Base-by-base conservation (phyloP, 2,113 vertebrate species). In the Dryoscopus gambensis region DNA sequence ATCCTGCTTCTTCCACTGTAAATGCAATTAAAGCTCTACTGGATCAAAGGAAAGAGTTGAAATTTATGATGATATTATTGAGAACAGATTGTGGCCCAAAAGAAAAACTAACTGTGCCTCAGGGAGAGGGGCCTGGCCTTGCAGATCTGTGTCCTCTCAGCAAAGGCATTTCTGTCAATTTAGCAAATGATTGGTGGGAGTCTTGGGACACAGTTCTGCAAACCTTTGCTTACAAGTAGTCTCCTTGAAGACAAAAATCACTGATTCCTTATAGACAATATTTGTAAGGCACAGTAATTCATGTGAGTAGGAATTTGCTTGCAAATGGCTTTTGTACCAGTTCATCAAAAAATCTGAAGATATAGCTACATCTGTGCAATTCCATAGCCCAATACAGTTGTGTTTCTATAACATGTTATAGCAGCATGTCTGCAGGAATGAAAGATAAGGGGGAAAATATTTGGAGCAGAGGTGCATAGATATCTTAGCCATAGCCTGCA, bases 311-410 rank as follows among this genome's bases (percentile, higher is more conserved):
- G 63, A 70, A n/a, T 70, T 77, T 73, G 27, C 42, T 69, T 76
- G 70, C 57, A 69, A 62, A 57, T 25, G 20, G 31, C 40, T 77
- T 86, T 77, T 83, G 31, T 33, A 42, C 24, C 25, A 30, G 20
- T 55, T 67, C 8, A 40, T 71, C 0, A 63, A 57, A 73, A 59
- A 35, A 8, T 30, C 16, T 1, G 1, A 62, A 77, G n/a, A 16
- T 57, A 5, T 0, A 62, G 40, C 28, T 73, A 13, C 1, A 3
- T 77, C 33, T 55, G 12, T 86, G 52, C n/a, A 59, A 17, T 80
- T 81, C 55, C 19, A 15, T 23, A 40, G 11, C 44, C 74, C 0
- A 0, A 5, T 64, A 11, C 0, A 3, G 42, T 31, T 77, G 39
- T 57, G 46, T 31, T 65, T 67, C 25, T 75, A 1, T 59, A 76